Evolutionary conservation across 2,113 vertebrate genomes (phyloP), one percentile per base, ranked within the genome.

Genomic region (Takifugu flavidus): DNA sequence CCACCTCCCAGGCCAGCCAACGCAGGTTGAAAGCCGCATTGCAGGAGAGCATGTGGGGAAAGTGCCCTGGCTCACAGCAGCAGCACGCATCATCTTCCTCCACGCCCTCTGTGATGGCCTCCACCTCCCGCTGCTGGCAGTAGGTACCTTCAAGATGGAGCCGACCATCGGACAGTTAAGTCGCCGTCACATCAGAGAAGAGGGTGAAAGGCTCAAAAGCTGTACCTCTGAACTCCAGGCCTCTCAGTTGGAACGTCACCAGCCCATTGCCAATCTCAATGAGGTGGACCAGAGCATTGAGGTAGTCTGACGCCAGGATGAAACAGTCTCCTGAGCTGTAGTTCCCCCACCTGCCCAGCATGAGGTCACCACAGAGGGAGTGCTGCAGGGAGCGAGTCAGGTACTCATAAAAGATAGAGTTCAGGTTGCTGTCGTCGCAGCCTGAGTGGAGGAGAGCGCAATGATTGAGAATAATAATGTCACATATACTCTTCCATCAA

Each of bases 391-490:
- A 95, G 75, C 95, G 92, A 0, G 96, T 98, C 88, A 99, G 82
- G 81, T 99, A 97, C 86, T 98, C 97, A 4, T 99, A 99, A 75
- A 99, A 99, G 78, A 99, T 96, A 72, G 97, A 95, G 83, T 98
- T 99, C 12, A 96, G 91, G 85, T 98, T 98, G 90, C 96, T 96
- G 75, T 97, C 95, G 20, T 98, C 94, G 15, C 90, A 94, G 34
- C 96, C 97, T 99, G 69, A 5, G 71, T 28, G 72, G 13, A 52
- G 83, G 13, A 2, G 31, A 34, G 4, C 15, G 8, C 20, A 20
- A 20, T 20, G 20, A 20, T 20, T 20, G 20, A 20, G 20, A 20
- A 20, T 20, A 20, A 20, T 20, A 20, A 20, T 20, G 20, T 20
- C 20, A 20, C 20, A 20, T 20, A 20, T 20, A 20, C 20, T 20